Conservation (phyloP, 1,140 invertebrate genomes). For the Lepidurus apus region DNA sequence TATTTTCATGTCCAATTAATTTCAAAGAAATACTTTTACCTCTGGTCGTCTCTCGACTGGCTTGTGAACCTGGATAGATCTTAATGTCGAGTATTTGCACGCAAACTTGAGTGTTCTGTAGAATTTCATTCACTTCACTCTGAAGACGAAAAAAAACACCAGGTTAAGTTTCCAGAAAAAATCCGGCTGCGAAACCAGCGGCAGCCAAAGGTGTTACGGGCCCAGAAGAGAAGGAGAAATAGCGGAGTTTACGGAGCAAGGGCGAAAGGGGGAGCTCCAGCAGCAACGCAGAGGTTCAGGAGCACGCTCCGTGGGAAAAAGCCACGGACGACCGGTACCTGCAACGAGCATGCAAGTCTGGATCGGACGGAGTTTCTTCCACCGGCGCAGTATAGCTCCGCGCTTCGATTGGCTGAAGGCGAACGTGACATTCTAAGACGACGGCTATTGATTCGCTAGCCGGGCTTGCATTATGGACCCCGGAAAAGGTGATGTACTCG, state of each 20-base stretch:
- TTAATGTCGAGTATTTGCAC: no score
- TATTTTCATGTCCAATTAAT: background rate
- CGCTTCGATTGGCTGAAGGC: background rate
- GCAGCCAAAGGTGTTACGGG: background rate
- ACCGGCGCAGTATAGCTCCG: background rate
- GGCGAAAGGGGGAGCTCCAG: background rate
- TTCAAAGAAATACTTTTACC: no score
- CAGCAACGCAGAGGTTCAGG: background rate
- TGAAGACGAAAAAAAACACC: no score
- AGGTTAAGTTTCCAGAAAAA: background rate
- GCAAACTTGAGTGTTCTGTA: no score
- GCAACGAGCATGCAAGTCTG: constrained; percentile 1
- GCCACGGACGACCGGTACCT: background rate
- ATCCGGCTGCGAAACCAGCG: background rate
- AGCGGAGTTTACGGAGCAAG: background rate
- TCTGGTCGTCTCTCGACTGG: no score
- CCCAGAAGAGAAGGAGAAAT: constrained; percentile 4
- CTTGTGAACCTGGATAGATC: no score
- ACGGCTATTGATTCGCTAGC: constrained; percentile 5
- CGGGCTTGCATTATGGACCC: background rate
- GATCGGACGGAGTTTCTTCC: constrained; percentile 1
- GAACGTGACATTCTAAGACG: constrained; percentile 6
- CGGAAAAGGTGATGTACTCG: background rate
- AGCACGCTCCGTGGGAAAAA: background rate
- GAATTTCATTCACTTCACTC: no score